phyloP scores from a whole-genome alignment of 2,113 vertebrate species.

The Antechinus flavipes region DNA sequence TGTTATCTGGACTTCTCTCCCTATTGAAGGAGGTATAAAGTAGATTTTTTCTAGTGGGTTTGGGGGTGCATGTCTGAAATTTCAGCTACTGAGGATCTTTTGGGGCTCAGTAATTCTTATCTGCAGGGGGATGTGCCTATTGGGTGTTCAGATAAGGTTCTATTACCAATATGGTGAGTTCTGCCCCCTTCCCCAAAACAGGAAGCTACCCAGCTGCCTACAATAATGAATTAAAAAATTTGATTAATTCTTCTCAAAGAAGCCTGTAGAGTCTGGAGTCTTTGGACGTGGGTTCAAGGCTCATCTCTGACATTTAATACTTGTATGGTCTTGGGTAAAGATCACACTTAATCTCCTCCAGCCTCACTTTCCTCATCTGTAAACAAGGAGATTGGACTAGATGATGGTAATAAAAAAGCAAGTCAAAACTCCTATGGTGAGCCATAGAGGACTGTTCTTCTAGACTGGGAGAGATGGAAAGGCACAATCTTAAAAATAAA shows the following conservation, averaged over 20 bases:
- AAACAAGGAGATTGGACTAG: too few relatives aligned
- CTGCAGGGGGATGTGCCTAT: background rate
- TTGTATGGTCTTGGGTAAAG: too few relatives aligned
- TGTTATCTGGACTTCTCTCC: background rate
- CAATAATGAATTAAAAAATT: too few relatives aligned
- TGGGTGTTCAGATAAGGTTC: background rate
- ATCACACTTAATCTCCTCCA: too few relatives aligned
- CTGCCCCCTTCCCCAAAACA: background rate
- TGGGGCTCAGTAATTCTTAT: background rate
- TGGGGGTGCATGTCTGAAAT: background rate
- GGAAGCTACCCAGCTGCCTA: background rate
- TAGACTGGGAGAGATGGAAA: background rate
- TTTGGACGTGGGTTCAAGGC: too few relatives aligned
- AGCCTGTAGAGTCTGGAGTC: too few relatives aligned
- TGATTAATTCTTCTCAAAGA: too few relatives aligned
- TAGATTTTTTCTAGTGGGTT: background rate
- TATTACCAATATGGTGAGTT: background rate
- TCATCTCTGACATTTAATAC: too few relatives aligned
- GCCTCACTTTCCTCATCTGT: too few relatives aligned
- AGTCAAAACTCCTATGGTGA: background rate
- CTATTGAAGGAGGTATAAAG: background rate
- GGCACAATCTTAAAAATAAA: background rate
- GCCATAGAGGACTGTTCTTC: background rate
- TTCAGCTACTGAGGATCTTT: background rate
- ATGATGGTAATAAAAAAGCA: background rate